Percentiles rank a stretch among this genome's conserved stretches.
Conservation (phyloP, 2,888 invertebrate species). For the Scaptomyza caliginosa region DNA sequence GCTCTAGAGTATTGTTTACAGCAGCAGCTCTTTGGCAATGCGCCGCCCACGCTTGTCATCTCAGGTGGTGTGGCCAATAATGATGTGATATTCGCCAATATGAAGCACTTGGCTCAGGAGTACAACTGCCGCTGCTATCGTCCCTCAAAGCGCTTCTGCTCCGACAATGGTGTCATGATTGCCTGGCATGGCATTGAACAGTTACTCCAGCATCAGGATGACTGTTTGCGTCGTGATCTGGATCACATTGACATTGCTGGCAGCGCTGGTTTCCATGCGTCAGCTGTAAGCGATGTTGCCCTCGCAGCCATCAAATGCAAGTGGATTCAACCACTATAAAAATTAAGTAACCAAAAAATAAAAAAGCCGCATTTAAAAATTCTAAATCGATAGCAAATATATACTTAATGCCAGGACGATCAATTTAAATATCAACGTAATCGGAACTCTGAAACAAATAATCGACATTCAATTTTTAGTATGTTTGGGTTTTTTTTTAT, state of each 20-base stretch:
- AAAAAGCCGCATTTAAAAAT: not conserved
- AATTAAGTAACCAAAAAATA: too few relatives aligned
- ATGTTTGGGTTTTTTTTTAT: not conserved
- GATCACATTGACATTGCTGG: slow-evolving; percentile 85
- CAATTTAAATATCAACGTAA: not conserved
- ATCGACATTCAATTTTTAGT: too few relatives aligned
- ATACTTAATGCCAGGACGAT: not conserved
- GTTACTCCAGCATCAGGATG: slow-evolving; percentile 36
- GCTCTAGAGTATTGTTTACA: slow-evolving; percentile 90
- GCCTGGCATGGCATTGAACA: slow-evolving; percentile 99
- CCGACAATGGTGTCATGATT: slow-evolving; percentile 99
- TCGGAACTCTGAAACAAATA: not conserved
- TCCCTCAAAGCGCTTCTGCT: slow-evolving; percentile 94
- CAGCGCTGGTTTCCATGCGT: slow-evolving; percentile 69
- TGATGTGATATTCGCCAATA: slow-evolving; percentile 89
- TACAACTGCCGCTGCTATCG: slow-evolving; percentile 88
- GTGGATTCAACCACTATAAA: slow-evolving; percentile 74
- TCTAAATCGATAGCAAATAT: not conserved
- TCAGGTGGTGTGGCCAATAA: slow-evolving; percentile 99
- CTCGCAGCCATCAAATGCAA: slow-evolving; percentile 81
- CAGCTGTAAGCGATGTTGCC: slow-evolving; percentile 65
- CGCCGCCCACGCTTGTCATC: slow-evolving; percentile 87
- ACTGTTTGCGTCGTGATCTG: slow-evolving; percentile 78
- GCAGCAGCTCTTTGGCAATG: slow-evolving; percentile 86
- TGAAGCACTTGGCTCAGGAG: slow-evolving; percentile 88